Evolutionary conservation across 1,140 invertebrate genomes (phyloP), one percentile per base, ranked within the genome.

Genomic region (Dreissena rostriformis): DNA sequence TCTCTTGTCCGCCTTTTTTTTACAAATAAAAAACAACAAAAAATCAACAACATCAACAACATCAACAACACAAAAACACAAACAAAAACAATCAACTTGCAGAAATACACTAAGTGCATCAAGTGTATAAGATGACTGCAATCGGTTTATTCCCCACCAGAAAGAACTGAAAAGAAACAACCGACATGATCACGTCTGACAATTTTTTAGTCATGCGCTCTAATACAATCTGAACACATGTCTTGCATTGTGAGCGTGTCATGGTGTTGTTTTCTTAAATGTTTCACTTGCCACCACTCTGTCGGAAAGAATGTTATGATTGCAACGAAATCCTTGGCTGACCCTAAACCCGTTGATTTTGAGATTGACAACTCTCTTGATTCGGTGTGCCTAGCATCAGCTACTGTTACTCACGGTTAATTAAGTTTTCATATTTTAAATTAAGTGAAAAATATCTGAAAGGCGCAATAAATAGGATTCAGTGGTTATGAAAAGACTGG

Each of bases 391-490:
- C 17, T 68, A 57, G 66, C 26, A 28, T 22, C 52, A 39, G 57
- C 53, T 82, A 53, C 63, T n/a, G 67, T 82, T 82, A 74, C 80
- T 82, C 71, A 82, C 19, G 63, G 29, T 73, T 82, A 82, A 82
- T 82, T 82, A 82, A 57, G 22, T 74, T 75, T 65, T 82, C 75
- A 57, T 74, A 24, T 74, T 65, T 29, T 29, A 75, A 82, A 74
- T 82, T 74, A 82, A 82, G 80, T 82, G 80, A 75, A 82, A 82
- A 82, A 82, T 75, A 51, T 22, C 39, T 26, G 77, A 79, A 79
- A 24, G 67, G 55, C 53, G 77, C 51, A 28, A 39, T 79, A 67
- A 79, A 79, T 52, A 57, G 67, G 65, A 71, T 70, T 71, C 77
- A 68, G n/a, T 57, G 77, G 70, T 22, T 70, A 29, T 79, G 51